A percentile compares a stretch with the other conserved stretches of the same genome.
phyloP scores from a whole-genome alignment of 2,113 vertebrate genomes.

The Benitochromis conjunctus region DNA sequence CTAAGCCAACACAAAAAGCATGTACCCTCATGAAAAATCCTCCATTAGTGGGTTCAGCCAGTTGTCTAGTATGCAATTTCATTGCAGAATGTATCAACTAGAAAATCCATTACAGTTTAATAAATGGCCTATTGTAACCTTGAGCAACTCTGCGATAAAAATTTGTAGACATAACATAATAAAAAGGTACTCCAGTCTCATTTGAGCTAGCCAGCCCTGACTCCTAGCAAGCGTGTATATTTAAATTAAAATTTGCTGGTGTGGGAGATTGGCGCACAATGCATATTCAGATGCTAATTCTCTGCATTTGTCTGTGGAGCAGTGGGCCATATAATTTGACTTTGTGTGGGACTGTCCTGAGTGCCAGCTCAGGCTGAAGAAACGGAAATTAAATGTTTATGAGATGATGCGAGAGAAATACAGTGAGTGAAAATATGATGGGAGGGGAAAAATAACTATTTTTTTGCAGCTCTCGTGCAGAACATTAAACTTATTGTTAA shows the following conservation, averaged over 20 bases:
- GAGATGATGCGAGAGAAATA: slow-evolving; percentile 20
- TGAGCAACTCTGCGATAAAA: slow-evolving; percentile 53
- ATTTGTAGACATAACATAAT: slow-evolving; percentile 66
- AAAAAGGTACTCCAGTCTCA: slow-evolving; percentile 53
- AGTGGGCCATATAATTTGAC: slow-evolving; percentile 65
- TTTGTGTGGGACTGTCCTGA: slow-evolving; percentile 54
- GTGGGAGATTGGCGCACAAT: slow-evolving; percentile 61
- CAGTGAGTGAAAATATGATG: background rate
- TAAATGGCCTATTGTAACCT: slow-evolving; percentile 61
- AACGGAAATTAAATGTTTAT: slow-evolving; percentile 57
- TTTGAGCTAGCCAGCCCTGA: slow-evolving; percentile 37
- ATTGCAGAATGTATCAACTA: slow-evolving; percentile 11
- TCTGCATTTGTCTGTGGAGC: slow-evolving; percentile 54
- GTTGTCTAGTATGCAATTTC: background rate
- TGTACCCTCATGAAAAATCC: background rate
- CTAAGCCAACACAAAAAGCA: background rate
- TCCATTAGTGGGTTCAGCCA: background rate
- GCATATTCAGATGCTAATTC: slow-evolving; percentile 71
- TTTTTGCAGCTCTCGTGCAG: background rate
- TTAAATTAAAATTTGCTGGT: slow-evolving; percentile 63
- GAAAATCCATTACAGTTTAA: slow-evolving; percentile 52
- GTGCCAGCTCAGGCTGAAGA: slow-evolving; percentile 35
- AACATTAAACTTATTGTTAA: background rate
- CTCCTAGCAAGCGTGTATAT: slow-evolving; percentile 41
- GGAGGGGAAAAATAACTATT: background rate